Base-by-base conservation (phyloP, 2,888 invertebrate genomes). In the Loripinus fragilis region DNA sequence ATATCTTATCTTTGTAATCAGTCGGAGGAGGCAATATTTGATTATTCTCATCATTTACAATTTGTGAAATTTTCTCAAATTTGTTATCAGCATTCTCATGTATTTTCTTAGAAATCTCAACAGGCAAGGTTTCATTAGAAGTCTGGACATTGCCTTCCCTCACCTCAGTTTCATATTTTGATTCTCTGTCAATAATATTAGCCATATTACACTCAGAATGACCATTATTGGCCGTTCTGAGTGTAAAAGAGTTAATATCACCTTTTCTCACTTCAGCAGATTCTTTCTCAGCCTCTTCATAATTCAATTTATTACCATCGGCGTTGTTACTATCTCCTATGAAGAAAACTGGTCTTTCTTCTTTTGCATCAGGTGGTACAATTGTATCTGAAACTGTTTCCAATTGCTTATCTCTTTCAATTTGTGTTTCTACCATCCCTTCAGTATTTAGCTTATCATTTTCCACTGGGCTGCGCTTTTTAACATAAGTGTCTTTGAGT, bases 1-100 rank as follows among this genome's bases (percentile, higher is more conserved):
- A 8, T 33, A 60, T 60, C 28, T 60, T 60, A 20, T 60, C 33
- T 33, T 60, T 60, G 60, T 60, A 60, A 60, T 60, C 60, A 33
- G 33, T 17, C 10, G 60, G 60, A 20, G 60, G 60, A 12, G 60
- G 60, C 12, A 60, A 28, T 5, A 10, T 60, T 17, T 60, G 60
- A 33, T 23, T 60, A 12, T 33, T 2, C 10, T 25, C 8, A 33
- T 33, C 33, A 60, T 60, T 60, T 2, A 60, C 2, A 2, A 60
- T 30, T 60, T 60, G 30, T 28, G 60, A 8, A 17, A 60, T 28
- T 10, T 60, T 60, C 17, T 30, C 60, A 25, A 60, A 33, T 60
- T 60, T 60, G 20, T 3, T 33, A 20, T 60, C 60, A 17, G 33
- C 33, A 17, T 60, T 33, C 33, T 33, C 33, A 5, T 12, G 17